phyloP scores from a whole-genome alignment of 64 coral and sea anemone genomes.

The Montipora sp. region DNA sequence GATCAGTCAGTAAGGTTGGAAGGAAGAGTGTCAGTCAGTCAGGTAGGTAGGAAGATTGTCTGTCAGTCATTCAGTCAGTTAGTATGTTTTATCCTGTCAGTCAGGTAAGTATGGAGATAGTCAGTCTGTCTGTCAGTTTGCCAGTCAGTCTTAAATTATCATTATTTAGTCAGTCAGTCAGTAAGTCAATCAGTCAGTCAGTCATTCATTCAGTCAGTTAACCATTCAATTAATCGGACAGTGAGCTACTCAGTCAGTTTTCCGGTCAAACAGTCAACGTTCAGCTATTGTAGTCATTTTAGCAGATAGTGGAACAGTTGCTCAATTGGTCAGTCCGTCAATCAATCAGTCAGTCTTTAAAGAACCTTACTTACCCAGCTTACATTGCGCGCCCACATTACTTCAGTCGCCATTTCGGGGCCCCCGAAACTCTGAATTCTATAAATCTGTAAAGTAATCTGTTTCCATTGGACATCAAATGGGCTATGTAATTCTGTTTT shows the following conservation, averaged over 20 bases:
- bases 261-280: neutral
- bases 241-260: neutral
- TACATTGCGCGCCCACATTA: too few species aligned
- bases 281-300: too few species aligned
- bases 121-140: neutral
- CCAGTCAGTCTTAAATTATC: neutral
- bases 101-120: neutral
- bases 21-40: neutral
- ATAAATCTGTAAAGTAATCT: too few species aligned
- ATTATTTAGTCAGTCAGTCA: neutral
- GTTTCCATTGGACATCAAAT: too few species aligned
- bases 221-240: neutral
- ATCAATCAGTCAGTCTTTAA: too few species aligned
- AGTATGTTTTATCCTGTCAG: neutral
- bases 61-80: neutral
- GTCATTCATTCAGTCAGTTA: neutral
- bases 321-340: too few species aligned
- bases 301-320: too few species aligned
- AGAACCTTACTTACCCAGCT: too few species aligned
- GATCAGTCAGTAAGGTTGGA: too few species aligned
- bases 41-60: neutral
- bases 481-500: too few species aligned
- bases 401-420: too few species aligned
- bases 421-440: too few species aligned
- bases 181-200: neutral